Evolutionary conservation across 2,113 vertebrate genomes (phyloP).

Genomic region (Misgurnus mizolepis): DNA sequence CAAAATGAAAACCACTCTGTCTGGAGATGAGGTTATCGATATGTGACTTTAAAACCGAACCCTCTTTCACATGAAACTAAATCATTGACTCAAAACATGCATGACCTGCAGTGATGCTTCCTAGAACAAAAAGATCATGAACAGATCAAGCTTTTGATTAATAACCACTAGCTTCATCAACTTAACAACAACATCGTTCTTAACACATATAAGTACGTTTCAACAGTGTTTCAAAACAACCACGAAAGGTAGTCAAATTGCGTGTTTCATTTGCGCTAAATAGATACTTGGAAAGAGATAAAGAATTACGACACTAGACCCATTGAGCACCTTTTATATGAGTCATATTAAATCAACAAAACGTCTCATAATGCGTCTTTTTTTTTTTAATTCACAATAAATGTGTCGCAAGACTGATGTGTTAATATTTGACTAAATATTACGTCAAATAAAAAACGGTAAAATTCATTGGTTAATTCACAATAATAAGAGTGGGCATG

Average conservation of each 20-base stretch:
- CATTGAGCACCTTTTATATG: background rate
- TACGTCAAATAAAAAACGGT: too few relatives aligned
- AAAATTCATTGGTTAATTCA: too few relatives aligned
- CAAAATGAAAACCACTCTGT: conserved; percentile 64
- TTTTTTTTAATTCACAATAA: too few relatives aligned
- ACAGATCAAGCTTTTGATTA: conserved; percentile 35
- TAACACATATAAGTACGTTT: background rate
- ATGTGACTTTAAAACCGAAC: conserved; percentile 60
- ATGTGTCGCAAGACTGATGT: too few relatives aligned
- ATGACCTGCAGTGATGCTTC: conserved; percentile 57
- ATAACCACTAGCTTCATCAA: conserved; percentile 27
- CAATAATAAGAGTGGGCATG: too few relatives aligned
- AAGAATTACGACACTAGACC: background rate
- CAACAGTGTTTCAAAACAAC: background rate
- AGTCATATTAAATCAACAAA: background rate
- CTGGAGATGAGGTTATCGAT: conserved; percentile 57
- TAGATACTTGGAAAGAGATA: background rate
- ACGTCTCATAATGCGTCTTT: too few relatives aligned
- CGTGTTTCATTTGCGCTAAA: background rate
- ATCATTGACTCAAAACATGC: conserved; percentile 21
- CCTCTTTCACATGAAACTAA: conserved; percentile 60
- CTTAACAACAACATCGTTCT: conserved; percentile 25
- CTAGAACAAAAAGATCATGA: conserved; percentile 51
- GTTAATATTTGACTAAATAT: too few relatives aligned
- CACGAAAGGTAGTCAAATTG: conserved; percentile 3